Base-by-base conservation (phyloP, 1,140 invertebrate species). In the Papilio helenus region DNA sequence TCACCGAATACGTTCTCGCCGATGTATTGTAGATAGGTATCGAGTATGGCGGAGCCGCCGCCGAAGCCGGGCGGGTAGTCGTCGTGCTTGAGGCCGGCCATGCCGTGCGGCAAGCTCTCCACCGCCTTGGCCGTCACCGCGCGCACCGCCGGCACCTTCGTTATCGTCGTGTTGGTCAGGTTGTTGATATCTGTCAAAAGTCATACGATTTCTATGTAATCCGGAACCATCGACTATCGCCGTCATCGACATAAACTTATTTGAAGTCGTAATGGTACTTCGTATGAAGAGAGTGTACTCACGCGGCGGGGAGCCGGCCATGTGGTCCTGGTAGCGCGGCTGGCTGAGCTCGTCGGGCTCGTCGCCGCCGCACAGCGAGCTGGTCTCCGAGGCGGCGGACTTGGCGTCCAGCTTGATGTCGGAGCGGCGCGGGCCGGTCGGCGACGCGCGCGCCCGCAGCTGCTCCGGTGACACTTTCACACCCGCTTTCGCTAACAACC, bases 391-490 rank as follows among this genome's bases (percentile, higher is more conserved):
- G 0, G 96, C 95, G 2, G 96, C 96, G 0, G 95, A 95, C 85
- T 96, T 96, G 8, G 97, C 95, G 83, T 98, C 97, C 79, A 98
- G 88, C 85, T 97, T 96, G 85, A 97, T 96, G 83, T 97, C 97
- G 8, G 96, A 96, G 20, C 97, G 95, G n/a, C 97, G 95, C 1
- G 97, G 97, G 12, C 97, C 97, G 0, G 97, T 98, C 3, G 97
- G 97, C 1, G 97, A 98, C 0, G 97, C 97, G 3, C 97, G 94
- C 0, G 97, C 97, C 14, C 97, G 93, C 16, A 98, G 88, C 87
- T 98, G 97, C 5, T 97, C 97, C 0, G 97, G 96, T 23, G 97
- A 98, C 72, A 98, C 97, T 92, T 98, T 98, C 1, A 98, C 97
- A 1, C 98, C 98, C 0, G 97, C 97, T 92, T 98, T 98, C 29